Base-by-base conservation (phyloP, 2,113 vertebrate species). In the Dasyurus viverrinus region DNA sequence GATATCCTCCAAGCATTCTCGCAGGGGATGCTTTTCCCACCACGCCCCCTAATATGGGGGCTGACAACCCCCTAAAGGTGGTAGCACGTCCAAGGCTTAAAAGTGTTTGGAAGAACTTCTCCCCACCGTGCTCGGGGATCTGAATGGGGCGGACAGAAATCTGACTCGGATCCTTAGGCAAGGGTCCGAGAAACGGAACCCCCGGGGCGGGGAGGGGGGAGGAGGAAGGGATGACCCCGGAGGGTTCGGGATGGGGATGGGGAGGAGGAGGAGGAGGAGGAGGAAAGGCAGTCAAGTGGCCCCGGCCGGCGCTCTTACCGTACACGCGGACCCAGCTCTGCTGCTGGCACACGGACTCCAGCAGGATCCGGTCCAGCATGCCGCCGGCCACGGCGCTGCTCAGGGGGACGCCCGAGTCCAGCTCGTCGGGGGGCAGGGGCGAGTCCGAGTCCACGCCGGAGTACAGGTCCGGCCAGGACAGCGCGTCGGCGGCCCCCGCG, bases 241-340 rank as follows among this genome's bases (percentile, higher is more conserved):
- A 76, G 94, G 26, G 36, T 0, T 7, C 47, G 1, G n/a, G 9
- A 60, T 6, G 46, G 12, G 76, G 36, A 19, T 0, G 5, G 25
- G 36, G 9, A 68, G 9, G 52, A 8, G 46, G 89, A 22, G 8
- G 90, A 91, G 6, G 16, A 42, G 92, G 90, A 52, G 36, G 36
- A n/a, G 60, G 0, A 89, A 89, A 91, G 19, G 16, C 48, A 36
- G 94, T 54, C 93, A 12, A 2, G 68, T 16, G 68, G 16, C 16
- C 50, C 0, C 55, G 46, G 92, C 50, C 53, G n/a, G 0, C 52
- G 57, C 57, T 50, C 99, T 99, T 98, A 99, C 99, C 99, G 97
- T 99, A 99, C 89, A 99, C 99, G 9, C 99, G 98, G 94, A 99
- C 97, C 99, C 99, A 99, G 96, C 99, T 99, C 98, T 99, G 99